Conservation (phyloP, 2,888 invertebrate genomes). For the Ischnura elegans region DNA sequence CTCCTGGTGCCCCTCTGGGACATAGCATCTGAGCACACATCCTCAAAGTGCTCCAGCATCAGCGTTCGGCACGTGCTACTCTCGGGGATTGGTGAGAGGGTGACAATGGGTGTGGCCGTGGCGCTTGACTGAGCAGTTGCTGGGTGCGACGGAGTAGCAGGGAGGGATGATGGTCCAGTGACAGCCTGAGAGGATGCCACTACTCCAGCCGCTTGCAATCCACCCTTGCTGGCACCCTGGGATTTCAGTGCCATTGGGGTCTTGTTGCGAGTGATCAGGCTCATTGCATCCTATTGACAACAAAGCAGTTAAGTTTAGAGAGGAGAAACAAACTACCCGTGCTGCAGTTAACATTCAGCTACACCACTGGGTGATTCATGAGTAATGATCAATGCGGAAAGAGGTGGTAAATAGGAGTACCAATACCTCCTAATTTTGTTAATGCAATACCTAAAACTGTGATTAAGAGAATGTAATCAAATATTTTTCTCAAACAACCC, state of each 20-base stretch:
- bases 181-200: not conserved
- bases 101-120: conserved; percentile 76
- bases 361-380: too few species aligned
- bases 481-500: too few species aligned
- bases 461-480: too few species aligned
- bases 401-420: too few species aligned
- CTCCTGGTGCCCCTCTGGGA: conserved; percentile 87
- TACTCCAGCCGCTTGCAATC: not conserved
- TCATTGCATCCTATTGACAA: conserved; percentile 36
- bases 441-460: too few species aligned
- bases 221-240: conserved; percentile 19
- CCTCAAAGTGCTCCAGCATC: conserved; percentile 90
- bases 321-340: too few species aligned
- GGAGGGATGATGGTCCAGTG: conserved; percentile 75
- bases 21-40: conserved; percentile 89
- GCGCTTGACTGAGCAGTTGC: conserved; percentile 64
- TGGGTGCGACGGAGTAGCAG: conserved; percentile 61
- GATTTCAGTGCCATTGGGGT: conserved; percentile 47
- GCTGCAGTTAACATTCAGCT: too few species aligned
- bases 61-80: conserved; percentile 92
- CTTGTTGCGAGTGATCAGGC: conserved; percentile 54
- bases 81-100: conserved; percentile 85
- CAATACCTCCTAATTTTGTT: too few species aligned
- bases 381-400: too few species aligned
- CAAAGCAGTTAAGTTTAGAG: too few species aligned